Evolutionary conservation across 2,888 invertebrate species (phyloP).

Genomic region (Agrochola macilenta): DNA sequence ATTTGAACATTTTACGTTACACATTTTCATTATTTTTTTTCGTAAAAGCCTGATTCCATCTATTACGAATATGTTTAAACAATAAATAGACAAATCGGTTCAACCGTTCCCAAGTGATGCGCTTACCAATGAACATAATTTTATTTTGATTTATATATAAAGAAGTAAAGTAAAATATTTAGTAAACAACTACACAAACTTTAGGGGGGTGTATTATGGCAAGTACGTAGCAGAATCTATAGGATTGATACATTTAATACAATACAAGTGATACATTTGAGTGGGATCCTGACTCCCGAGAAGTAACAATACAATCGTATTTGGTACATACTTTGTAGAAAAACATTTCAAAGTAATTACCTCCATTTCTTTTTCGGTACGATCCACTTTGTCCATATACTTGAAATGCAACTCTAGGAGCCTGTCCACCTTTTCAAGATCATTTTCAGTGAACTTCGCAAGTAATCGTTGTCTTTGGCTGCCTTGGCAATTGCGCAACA

Average conservation of each 20-base stretch:
- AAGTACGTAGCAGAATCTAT: background rate
- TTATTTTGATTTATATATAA: too few species aligned
- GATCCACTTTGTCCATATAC: slow-evolving; percentile 97
- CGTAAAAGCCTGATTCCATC: too few species aligned
- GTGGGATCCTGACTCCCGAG: background rate
- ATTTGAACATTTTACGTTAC: too few species aligned
- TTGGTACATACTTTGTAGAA: background rate
- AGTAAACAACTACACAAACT: background rate
- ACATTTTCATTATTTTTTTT: too few species aligned
- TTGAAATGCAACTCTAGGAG: slow-evolving; percentile 99
- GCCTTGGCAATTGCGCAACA: slow-evolving; percentile 97
- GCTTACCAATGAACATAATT: too few species aligned
- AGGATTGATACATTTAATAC: too few species aligned
- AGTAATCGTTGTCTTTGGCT: slow-evolving; percentile 97
- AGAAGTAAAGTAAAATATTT: background rate
- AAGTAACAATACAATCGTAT: background rate
- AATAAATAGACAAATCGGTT: too few species aligned
- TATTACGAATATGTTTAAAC: too few species aligned
- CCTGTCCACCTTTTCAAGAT: slow-evolving; percentile 99
- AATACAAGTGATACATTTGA: background rate
- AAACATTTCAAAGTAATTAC: slow-evolving; percentile 65
- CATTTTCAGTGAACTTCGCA: slow-evolving; percentile 99
- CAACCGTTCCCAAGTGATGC: too few species aligned
- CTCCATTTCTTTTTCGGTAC: slow-evolving; percentile 95
- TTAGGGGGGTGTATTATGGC: background rate